Percentiles rank a stretch among this genome's conserved stretches.
phyloP scores from a whole-genome alignment of 2,797 vertebrate genomes.

The Etheostoma perlongum region DNA sequence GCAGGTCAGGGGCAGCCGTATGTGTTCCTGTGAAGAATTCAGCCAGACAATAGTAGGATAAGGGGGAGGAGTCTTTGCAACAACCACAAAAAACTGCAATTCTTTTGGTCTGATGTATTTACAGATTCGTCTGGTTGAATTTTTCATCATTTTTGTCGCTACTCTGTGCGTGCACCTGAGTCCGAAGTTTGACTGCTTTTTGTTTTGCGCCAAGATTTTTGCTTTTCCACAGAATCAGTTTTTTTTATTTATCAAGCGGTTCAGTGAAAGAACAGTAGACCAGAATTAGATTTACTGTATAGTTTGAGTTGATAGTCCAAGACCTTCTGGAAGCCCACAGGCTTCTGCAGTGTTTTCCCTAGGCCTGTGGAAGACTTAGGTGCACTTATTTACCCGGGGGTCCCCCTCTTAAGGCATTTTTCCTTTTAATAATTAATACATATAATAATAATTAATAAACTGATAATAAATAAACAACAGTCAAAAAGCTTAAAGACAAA shows the following conservation, averaged over 20 bases:
- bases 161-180: conserved; percentile 32
- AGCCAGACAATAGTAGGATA: conserved; percentile 80
- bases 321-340: not conserved
- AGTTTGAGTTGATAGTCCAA: not conserved
- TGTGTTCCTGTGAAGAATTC: conserved; percentile 76
- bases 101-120: not conserved
- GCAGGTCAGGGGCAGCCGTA: conserved; percentile 55
- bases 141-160: conserved; percentile 59
- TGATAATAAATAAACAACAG: not conserved
- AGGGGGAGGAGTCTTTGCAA: conserved; percentile 28
- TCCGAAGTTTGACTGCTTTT: conserved; percentile 45
- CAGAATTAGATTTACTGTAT: not conserved
- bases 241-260: conserved; percentile 7
- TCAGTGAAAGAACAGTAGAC: not conserved
- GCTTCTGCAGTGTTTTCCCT: too few relatives aligned
- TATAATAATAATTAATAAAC: too few relatives aligned
- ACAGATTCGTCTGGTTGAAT: conserved; percentile 80
- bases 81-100: conserved; percentile 1
- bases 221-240: not conserved
- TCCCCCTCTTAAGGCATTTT: too few relatives aligned
- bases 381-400: too few relatives aligned
- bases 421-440: too few relatives aligned
- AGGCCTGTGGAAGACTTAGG: too few relatives aligned
- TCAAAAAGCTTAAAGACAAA: not conserved
- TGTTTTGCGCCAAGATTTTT: too few relatives aligned